phyloP scores from a whole-genome alignment of 1,140 invertebrate species.

The Goniozus legneri region DNA sequence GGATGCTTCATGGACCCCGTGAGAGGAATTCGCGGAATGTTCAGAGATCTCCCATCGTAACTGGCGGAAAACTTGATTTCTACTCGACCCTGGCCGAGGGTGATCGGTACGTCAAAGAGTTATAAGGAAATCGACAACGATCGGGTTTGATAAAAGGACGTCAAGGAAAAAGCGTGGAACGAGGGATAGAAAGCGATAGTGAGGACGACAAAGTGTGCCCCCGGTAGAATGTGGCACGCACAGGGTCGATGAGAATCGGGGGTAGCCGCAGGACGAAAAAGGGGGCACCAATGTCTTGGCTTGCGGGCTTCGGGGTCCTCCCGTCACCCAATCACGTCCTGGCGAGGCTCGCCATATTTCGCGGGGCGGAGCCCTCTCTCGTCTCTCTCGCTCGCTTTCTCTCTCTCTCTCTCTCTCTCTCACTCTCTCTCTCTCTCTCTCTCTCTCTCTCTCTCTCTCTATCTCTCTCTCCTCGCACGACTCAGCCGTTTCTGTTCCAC shows the following conservation, averaged over 20 bases:
- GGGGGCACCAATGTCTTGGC: slow-evolving; percentile 53
- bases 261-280: slow-evolving; percentile 28
- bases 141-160: not conserved
- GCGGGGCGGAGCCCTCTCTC: slow-evolving; percentile 50
- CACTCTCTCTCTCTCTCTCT: too few species aligned
- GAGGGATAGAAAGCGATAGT: slow-evolving; percentile 8
- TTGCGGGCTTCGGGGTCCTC: slow-evolving; percentile 46
- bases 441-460: too few species aligned
- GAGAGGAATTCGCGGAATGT: too few species aligned
- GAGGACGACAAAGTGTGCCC: slow-evolving; percentile 18
- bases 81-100: too few species aligned
- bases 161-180: slow-evolving; percentile 2
- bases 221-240: slow-evolving; percentile 22
- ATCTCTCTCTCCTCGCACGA: slow-evolving; percentile 26
- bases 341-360: slow-evolving; percentile 51
- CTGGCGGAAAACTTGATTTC: too few species aligned
- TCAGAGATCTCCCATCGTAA: too few species aligned
- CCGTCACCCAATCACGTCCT: slow-evolving; percentile 54
- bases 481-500: slow-evolving; percentile 37
- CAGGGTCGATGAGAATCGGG: slow-evolving; percentile 20
- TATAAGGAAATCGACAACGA: slow-evolving; percentile 1
- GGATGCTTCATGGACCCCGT: too few species aligned
- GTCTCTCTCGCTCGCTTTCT: slow-evolving; percentile 18
- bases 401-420: slow-evolving; percentile 26
- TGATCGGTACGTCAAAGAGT: not conserved